Evolutionary conservation across 2,888 invertebrate genomes (phyloP), one percentile per base, ranked within the genome.

Genomic region (Heliconius ismenius): DNA sequence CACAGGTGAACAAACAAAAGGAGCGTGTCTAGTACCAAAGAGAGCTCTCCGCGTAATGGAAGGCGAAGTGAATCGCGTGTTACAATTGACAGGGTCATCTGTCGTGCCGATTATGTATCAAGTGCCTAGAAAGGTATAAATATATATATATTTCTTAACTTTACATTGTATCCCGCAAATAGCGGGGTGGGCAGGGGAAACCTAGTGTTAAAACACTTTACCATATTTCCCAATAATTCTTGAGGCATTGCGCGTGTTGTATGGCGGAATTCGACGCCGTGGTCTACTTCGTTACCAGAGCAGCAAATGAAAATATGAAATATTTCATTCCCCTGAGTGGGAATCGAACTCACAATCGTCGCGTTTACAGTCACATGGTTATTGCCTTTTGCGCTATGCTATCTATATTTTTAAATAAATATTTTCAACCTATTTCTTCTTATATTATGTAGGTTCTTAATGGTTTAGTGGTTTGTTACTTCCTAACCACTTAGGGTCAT

Each of bases 61-160:
- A 83, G 98, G 98, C 1, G 99, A 99, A 92, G 99, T 99, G 7
- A 98, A 98, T 91, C 94, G 98, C 81, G 95, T 99, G 69, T 93
- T 99, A 76, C 97, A 99, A 86, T 94, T 99, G 76, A 97, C 98
- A 7, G 97, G 98, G 76, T 96, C 96, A 76, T 96, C 97, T 81
- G 97, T 99, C 65, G 96, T 98, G 85, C 98, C 99, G 26, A 97
- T 98, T 81, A 98, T 98, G 94, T 99, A 98, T 91, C 98, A 98
- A 92, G 98, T 98, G 82, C 98, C 98, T 18, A 95, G 98, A 85
- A 98, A 98, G 95, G 98, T 98, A 32, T 32, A 85, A 9, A 15
- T 58, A 70, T 60, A 11, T 54, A 15, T 32, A 32, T 32, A 32
- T 49, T 21, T n/a, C 0, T n/a, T 58, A 10, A n/a, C 10, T n/a